Evolutionary conservation across 1,140 invertebrate genomes (phyloP).

Genomic region (Macrotrachela quadricornifera): DNA sequence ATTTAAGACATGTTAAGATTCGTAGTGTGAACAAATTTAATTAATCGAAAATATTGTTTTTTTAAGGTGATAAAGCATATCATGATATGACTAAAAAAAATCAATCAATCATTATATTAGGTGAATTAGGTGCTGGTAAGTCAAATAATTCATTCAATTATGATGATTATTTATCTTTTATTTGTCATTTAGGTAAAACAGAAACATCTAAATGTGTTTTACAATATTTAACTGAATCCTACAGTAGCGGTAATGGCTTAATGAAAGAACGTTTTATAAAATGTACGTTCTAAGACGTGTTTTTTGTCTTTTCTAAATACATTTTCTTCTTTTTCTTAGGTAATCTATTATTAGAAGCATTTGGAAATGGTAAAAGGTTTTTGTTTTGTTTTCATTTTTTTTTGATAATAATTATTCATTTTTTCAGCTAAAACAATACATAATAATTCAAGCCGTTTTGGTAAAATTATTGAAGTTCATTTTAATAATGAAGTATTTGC

Average conservation of each 20-base stretch:
- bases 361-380: slow-evolving; percentile 43
- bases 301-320: slow-evolving; percentile 3
- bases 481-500: slow-evolving; percentile 49
- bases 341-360: slow-evolving; percentile 82
- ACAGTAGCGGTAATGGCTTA: slow-evolving; percentile 48
- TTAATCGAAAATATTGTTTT: slow-evolving; percentile 7
- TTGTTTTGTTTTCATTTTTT: too few relatives aligned
- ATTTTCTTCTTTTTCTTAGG: slow-evolving; percentile 35
- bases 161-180: too few relatives aligned
- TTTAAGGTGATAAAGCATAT: slow-evolving; percentile 67
- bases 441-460: slow-evolving; percentile 32
- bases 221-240: slow-evolving; percentile 72
- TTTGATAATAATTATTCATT: too few relatives aligned
- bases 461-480: slow-evolving; percentile 79
- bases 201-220: slow-evolving; percentile 94
- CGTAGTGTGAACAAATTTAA: background rate
- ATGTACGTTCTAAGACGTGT: slow-evolving; percentile 31
- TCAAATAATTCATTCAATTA: too few relatives aligned
- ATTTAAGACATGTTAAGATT: too few relatives aligned
- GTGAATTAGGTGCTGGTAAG: slow-evolving; percentile 59
- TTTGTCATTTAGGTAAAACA: slow-evolving; percentile 45
- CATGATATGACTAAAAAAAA: slow-evolving; percentile 76
- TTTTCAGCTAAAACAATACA: slow-evolving; percentile 24
- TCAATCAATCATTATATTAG: slow-evolving; percentile 83
- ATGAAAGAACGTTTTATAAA: slow-evolving; percentile 88